These are phyloP conservation scores for Anhinga anhinga DNA, from an alignment of 2,113 vertebrate species.

Conservation along the genomic window DNA sequence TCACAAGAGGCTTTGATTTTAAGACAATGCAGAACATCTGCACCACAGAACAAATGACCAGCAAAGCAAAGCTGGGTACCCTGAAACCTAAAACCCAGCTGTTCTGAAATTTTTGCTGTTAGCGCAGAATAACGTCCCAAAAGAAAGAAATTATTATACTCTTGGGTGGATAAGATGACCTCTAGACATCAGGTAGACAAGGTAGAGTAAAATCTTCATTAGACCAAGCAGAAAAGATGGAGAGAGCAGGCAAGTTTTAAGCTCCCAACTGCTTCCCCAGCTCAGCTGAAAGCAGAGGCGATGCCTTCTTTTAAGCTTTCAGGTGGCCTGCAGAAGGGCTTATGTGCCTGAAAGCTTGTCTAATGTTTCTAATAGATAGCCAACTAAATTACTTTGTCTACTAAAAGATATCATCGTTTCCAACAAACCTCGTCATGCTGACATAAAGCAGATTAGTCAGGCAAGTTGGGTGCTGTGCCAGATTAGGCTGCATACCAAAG, in stretches of 20 bases:
- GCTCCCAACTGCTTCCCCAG: background rate
- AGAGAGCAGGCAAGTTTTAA: background rate
- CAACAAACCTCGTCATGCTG: slow-evolving; percentile 26
- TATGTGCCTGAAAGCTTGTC: background rate
- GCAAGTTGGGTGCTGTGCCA: slow-evolving; percentile 33
- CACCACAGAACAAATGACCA: background rate
- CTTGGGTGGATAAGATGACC: background rate
- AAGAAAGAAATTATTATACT: background rate
- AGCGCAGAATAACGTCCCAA: background rate
- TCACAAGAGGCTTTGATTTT: background rate
- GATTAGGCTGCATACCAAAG: slow-evolving; percentile 57
- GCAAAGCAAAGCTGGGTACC: background rate
- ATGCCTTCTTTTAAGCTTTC: background rate
- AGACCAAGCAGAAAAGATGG: background rate
- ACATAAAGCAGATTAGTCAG: slow-evolving; percentile 49
- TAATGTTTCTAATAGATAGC: background rate
- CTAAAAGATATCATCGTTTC: slow-evolving; percentile 20
- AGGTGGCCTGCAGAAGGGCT: background rate
- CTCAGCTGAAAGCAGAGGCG: background rate
- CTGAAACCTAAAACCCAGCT: background rate
- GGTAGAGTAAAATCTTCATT: background rate
- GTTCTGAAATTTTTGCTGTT: background rate
- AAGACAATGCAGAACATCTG: background rate
- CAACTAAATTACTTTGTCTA: slow-evolving; percentile 1
- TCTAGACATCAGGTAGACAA: background rate